Base-by-base conservation (phyloP, 1,140 invertebrate genomes). In the Hydropsyche tenuis region DNA sequence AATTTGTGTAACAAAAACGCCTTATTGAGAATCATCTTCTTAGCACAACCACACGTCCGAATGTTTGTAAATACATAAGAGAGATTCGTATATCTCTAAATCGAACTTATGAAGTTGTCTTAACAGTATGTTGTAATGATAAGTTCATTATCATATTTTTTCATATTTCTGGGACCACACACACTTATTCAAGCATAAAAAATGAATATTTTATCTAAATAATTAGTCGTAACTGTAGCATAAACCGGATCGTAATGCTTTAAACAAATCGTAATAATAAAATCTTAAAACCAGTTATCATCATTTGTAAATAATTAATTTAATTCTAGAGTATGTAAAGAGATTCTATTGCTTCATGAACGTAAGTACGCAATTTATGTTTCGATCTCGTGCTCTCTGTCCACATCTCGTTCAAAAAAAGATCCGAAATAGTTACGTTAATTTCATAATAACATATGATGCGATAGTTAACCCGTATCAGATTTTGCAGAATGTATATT, bases 221-320 rank as follows among this genome's bases (percentile, higher is more conserved):
- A 69, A 69, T 69, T 69, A 69, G 65, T 51, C 16, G 20, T 46
- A 69, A 69, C 43, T 69, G 46, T 69, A 51, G 46, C 22, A n/a
- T 16, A 69, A 69, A 69, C 65, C 65, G 65, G 65, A 69, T 69
- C 37, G 46, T n/a, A 69, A 48, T 42, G 20, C 7, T 20, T 51
- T 4, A 69, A 69, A 69, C 46, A 69, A 69, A 69, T 69, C 46
- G 46, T 23, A 48, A 43, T 12, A 22, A 65, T 65, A 7, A 18
- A 30, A 27, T 69, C 27, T 69, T 1, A 43, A 69, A 48, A 43
- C 46, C 46, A 69, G 45, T 42, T 69, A 48, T 69, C 43, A 46
- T 69, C 65, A 51, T n/a, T 14, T 22, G 56, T 6, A 23, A 25
- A 60, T 60, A 27, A 60, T 60, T 60, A 60, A 60, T 60, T 60